Evolutionary conservation across 2,888 invertebrate genomes (phyloP).

Genomic region (Pocota personata): DNA sequence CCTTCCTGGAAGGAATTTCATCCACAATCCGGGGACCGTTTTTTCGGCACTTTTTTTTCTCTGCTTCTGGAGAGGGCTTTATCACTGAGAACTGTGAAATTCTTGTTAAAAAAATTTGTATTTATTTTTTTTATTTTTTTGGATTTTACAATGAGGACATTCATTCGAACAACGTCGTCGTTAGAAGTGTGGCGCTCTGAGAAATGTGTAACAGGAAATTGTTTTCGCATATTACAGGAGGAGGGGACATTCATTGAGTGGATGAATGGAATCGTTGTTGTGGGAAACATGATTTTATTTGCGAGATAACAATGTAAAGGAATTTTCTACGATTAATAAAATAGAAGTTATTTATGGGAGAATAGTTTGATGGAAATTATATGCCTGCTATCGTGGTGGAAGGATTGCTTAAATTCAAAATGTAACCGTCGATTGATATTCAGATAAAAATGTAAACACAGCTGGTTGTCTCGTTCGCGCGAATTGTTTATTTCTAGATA

Average conservation of each 20-base stretch:
- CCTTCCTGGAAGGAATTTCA: slow-evolving; percentile 59
- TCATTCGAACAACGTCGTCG: slow-evolving; percentile 26
- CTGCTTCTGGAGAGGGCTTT: neutral
- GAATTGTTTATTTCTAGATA: too few species aligned
- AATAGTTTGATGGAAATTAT: slow-evolving; percentile 13
- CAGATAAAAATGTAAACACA: too few species aligned
- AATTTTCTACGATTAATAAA: slow-evolving; percentile 27
- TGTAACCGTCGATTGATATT: neutral
- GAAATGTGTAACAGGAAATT: slow-evolving; percentile 62
- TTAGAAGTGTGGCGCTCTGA: slow-evolving; percentile 50
- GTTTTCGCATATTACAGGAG: slow-evolving; percentile 44
- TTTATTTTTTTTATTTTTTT: neutral
- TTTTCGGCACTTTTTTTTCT: slow-evolving; percentile 23
- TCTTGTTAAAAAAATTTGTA: slow-evolving; percentile 26
- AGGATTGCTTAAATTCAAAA: neutral
- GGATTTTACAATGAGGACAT: slow-evolving; percentile 61
- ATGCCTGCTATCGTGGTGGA: neutral
- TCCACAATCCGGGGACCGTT: slow-evolving; percentile 27
- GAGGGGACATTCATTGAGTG: neutral
- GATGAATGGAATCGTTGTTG: slow-evolving; percentile 67
- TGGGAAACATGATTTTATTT: slow-evolving; percentile 57
- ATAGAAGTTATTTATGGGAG: slow-evolving; percentile 18
- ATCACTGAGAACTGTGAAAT: slow-evolving; percentile 6
- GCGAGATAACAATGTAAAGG: slow-evolving; percentile 52
- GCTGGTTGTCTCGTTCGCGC: too few species aligned